phyloP scores from a whole-genome alignment of 2,113 vertebrate genomes.

The Sylvilagus bachmani region DNA sequence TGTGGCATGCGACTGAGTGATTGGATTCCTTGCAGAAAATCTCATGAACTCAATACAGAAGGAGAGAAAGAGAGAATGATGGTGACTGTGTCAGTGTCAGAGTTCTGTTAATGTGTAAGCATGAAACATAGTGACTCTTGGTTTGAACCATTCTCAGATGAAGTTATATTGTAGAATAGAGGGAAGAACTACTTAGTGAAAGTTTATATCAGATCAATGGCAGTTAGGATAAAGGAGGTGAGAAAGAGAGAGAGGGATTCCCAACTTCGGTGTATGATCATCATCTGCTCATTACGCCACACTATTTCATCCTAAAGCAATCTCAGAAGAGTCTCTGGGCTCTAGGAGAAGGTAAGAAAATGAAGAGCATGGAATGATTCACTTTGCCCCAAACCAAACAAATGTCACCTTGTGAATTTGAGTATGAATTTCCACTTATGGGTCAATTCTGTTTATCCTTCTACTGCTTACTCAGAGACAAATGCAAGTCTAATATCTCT shows the following conservation, averaged over 20 bases:
- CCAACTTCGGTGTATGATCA: neutral
- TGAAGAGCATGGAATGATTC: conserved; percentile 19
- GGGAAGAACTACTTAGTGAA: neutral
- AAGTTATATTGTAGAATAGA: neutral
- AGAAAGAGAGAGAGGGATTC: neutral
- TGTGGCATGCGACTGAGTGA: accelerated
- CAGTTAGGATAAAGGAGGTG: neutral
- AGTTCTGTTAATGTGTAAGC: neutral
- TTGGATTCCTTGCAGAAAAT: neutral
- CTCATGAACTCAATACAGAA: neutral
- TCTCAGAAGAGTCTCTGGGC: too few relatives aligned
- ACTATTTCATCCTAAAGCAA: neutral
- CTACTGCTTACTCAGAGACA: neutral
- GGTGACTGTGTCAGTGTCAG: neutral
- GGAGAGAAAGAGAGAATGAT: neutral
- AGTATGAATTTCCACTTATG: neutral
- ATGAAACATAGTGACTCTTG: neutral
- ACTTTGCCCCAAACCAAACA: neutral
- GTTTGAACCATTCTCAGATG: neutral
- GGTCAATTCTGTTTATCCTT: neutral
- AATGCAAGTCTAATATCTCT: neutral
- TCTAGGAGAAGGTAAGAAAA: neutral
- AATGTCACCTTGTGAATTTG: neutral
- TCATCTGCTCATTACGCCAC: neutral
- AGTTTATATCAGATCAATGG: neutral